Base-by-base conservation (phyloP, 2,888 invertebrate genomes). In the Copidosoma aretas region DNA sequence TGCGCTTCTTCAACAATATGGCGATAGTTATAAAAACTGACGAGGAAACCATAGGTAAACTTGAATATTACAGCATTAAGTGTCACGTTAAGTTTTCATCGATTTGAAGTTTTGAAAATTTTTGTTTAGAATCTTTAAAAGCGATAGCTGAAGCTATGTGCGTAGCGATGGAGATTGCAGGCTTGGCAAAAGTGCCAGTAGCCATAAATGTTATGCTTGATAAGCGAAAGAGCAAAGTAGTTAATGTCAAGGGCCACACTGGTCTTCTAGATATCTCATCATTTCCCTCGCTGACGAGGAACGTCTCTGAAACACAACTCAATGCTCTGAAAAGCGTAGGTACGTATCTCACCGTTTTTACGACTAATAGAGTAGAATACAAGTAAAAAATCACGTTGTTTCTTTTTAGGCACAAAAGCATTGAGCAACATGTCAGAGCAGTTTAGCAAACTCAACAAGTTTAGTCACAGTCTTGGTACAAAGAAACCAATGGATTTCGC, bases 1-100 rank as follows among this genome's bases (percentile, higher is more conserved):
- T 93, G 71, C 87, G 98, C 5, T 96, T 98, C 84, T 98, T 98
- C 85, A 98, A 98, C 86, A 98, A 98, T 80, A 93, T 97, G 87
- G 94, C 97, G 12, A 91, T 97, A 70, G 91, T 91, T 19, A 93
- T 98, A 71, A 93, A 92, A 81, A 93, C 91, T 1, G 90, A 90
- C 66, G 95, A 95, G 75, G 95, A 96, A 85, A 91, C 93, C 84
- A 89, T 92, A 75, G 94, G 94, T 93, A 78, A 83, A 14, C 52
- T 32, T 32, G 8, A 3, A 8, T 32, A 5, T 32, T 32, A 32
- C 32, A 32, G 8, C 3, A 32, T 32, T 32, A 32, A 32, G 8
- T 32, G 32, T 8, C 21, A 12, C 43, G 3, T 46, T 5, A 43
- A 24, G 49, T 51, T 32, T 49, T n/a, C n/a, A n/a, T n/a, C n/a